Percentiles rank a stretch among this genome's conserved stretches.
Evolutionary conservation across 2,888 invertebrate genomes (phyloP).

Genomic region (Melanargia galathea): DNA sequence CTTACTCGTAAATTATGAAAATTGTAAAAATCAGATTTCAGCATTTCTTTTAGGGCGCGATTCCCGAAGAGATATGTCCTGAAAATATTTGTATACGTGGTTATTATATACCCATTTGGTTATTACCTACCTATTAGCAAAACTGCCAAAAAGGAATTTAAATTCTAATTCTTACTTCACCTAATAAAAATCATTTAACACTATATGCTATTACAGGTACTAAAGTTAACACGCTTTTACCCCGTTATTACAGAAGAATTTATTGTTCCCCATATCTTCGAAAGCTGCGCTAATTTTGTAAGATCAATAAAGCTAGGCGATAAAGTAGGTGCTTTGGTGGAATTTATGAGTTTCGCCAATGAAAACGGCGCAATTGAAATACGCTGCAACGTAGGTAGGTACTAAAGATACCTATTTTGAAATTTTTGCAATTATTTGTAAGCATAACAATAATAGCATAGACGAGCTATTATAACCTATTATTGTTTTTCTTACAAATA

Average conservation of each 20-base stretch:
- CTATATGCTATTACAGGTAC: slow-evolving; percentile 6
- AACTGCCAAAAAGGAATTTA: background rate
- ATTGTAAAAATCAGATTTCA: too few species aligned
- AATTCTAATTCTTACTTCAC: background rate
- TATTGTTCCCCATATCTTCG: slow-evolving; percentile 2
- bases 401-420: too few species aligned
- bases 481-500: too few species aligned
- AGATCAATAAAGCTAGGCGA: slow-evolving; percentile 27
- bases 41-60: too few species aligned
- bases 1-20: too few species aligned
- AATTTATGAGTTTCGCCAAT: slow-evolving; percentile 20
- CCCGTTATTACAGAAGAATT: slow-evolving; percentile 8
- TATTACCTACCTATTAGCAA: background rate
- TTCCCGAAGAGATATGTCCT: too few species aligned
- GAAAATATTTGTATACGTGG: too few species aligned
- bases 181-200: background rate
- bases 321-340: slow-evolving; percentile 18
- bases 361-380: slow-evolving; percentile 14
- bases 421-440: too few species aligned
- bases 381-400: background rate
- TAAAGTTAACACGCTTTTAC: slow-evolving; percentile 4
- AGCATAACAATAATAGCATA: too few species aligned
- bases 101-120: too few species aligned
- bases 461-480: too few species aligned
- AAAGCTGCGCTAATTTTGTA: slow-evolving; percentile 17